phyloP scores from a whole-genome alignment of 37 sponge, comb jelly and placozoan genomes.

The Mnemiopsis leidyi region DNA sequence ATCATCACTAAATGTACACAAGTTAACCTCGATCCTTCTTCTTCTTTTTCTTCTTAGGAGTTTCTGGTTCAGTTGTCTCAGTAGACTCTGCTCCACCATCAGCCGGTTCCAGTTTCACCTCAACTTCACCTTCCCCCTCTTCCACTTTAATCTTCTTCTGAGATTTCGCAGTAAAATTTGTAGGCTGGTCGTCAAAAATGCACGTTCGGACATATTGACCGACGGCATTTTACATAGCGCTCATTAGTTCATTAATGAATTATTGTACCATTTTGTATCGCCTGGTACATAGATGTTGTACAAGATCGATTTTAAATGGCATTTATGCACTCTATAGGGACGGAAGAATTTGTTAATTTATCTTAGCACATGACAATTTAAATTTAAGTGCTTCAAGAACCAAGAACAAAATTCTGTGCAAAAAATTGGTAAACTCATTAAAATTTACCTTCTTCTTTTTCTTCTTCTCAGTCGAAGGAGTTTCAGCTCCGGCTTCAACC shows the following conservation, averaged over 20 bases:
- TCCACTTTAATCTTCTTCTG: conserved; percentile 62
- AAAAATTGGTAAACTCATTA: too few species aligned
- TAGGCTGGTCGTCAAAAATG: neutral
- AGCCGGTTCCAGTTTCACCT: neutral
- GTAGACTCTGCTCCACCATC: neutral
- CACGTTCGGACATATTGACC: neutral
- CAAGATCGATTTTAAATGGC: too few species aligned
- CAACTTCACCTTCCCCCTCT: neutral
- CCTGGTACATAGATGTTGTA: too few species aligned
- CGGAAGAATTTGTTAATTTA: too few species aligned
- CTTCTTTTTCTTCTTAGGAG: conserved; percentile 65
- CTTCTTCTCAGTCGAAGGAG: conserved; percentile 65
- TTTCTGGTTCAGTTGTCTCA: conserved; percentile 7
- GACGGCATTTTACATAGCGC: neutral
- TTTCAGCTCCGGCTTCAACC: neutral
- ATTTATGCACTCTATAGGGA: too few species aligned
- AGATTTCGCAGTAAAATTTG: neutral
- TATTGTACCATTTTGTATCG: too few species aligned
- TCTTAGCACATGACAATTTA: too few species aligned
- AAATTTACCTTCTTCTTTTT: conserved; percentile 70
- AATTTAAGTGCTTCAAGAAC: too few species aligned
- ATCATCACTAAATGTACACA: too few species aligned
- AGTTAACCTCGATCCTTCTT: neutral
- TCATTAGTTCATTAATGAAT: too few species aligned
- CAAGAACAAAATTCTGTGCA: too few species aligned